Evolutionary conservation across 1,140 invertebrate genomes (phyloP).

Genomic region (Drosophila pachea): DNA sequence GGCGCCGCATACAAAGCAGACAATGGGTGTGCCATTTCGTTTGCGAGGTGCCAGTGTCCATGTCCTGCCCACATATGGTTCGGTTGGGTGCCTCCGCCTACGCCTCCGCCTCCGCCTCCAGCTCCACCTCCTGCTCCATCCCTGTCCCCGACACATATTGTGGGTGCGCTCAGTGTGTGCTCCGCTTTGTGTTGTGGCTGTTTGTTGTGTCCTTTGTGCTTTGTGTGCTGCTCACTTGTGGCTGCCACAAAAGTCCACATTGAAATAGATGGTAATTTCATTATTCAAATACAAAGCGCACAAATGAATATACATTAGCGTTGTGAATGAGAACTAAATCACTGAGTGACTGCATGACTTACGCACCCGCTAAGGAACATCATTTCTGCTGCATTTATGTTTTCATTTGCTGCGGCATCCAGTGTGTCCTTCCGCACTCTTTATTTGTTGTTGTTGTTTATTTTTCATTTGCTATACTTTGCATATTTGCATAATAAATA

Average conservation of each 20-base stretch:
- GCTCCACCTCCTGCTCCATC: background rate
- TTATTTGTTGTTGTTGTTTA: constrained; percentile 4
- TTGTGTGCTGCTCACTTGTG: constrained; percentile 44
- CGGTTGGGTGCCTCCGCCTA: background rate
- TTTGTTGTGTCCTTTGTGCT: constrained; percentile 56
- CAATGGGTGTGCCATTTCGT: constrained; percentile 30
- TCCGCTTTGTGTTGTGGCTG: constrained; percentile 33
- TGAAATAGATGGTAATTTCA: constrained; percentile 68
- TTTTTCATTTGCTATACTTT: background rate
- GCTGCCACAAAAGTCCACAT: constrained; percentile 25
- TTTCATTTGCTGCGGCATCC: constrained; percentile 27
- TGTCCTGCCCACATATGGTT: constrained; percentile 37
- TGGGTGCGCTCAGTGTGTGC: constrained; percentile 11
- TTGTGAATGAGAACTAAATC: constrained; percentile 5
- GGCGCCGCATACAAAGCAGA: constrained; percentile 33
- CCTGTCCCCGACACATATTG: background rate
- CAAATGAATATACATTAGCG: constrained; percentile 36
- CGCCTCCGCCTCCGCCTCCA: background rate
- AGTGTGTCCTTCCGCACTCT: constrained; percentile 15
- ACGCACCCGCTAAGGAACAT: constrained; percentile 18
- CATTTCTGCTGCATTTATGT: constrained; percentile 21
- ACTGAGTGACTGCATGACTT: background rate
- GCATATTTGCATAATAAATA: constrained; percentile 1
- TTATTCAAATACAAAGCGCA: constrained; percentile 58
- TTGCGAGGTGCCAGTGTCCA: constrained; percentile 33